Conservation (phyloP, 2,113 vertebrate genomes). For the Amazona guildingii region DNA sequence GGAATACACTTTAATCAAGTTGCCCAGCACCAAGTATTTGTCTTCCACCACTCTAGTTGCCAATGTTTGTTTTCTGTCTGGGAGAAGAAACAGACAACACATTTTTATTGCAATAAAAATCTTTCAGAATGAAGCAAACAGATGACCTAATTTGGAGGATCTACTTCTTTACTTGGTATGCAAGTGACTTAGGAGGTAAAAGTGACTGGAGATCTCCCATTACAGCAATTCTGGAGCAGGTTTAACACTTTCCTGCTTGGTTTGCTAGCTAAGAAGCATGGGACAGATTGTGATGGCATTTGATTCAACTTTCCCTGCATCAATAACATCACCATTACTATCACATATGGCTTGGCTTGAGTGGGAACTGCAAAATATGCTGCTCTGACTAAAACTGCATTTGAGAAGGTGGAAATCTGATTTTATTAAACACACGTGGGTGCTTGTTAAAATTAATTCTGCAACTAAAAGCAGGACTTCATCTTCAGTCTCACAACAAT, state of each 20-base stretch:
- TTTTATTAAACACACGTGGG: background rate
- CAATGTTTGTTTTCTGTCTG: slow-evolving; percentile 56
- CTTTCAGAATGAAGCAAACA: slow-evolving; percentile 11
- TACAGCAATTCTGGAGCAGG: background rate
- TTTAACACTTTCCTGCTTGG: slow-evolving; percentile 38
- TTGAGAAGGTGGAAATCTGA: slow-evolving; percentile 1
- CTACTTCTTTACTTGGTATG: background rate
- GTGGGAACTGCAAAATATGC: background rate
- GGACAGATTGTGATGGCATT: background rate
- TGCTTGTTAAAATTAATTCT: background rate
- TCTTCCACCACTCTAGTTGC: slow-evolving; percentile 27
- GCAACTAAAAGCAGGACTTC: background rate
- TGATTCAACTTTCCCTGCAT: background rate
- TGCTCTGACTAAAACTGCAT: background rate
- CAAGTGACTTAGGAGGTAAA: background rate
- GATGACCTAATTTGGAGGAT: slow-evolving; percentile 12
- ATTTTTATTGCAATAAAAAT: slow-evolving; percentile 50
- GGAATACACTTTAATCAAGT: slow-evolving; percentile 61
- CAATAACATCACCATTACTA: background rate
- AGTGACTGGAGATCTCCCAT: background rate
- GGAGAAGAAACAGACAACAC: slow-evolving; percentile 25
- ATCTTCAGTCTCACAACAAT: background rate
- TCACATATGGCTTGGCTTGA: background rate
- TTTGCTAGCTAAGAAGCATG: background rate
- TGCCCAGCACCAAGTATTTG: slow-evolving; percentile 39